Evolutionary conservation across 2,888 invertebrate species (phyloP).

Genomic region (Perizoma affinitatum): DNA sequence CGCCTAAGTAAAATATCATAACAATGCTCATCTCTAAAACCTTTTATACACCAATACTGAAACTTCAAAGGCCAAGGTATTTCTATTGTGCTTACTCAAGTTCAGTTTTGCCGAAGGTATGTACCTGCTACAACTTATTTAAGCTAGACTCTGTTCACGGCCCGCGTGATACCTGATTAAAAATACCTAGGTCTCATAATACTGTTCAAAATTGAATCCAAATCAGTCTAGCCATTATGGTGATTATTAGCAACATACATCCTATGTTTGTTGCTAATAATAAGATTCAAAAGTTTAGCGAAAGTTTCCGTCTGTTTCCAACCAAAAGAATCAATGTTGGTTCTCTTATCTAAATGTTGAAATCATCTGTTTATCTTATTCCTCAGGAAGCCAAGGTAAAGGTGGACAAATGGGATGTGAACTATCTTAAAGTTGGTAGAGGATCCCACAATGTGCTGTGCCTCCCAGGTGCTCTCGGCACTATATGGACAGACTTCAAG

Average conservation of each 20-base stretch:
- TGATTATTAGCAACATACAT: too few relatives aligned
- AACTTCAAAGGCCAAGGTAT: conserved; percentile 17
- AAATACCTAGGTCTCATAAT: too few relatives aligned
- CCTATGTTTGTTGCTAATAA: too few relatives aligned
- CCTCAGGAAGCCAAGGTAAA: conserved; percentile 86
- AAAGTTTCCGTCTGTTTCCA: too few relatives aligned
- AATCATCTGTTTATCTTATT: neutral
- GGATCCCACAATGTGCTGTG: conserved; percentile 86
- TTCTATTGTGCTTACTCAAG: conserved; percentile 19
- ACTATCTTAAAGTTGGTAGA: conserved; percentile 84
- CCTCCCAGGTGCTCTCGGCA: conserved; percentile 92
- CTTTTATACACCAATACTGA: conserved; percentile 13
- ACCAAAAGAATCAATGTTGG: too few relatives aligned
- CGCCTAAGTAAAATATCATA: neutral
- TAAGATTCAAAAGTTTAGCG: too few relatives aligned
- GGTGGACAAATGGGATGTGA: conserved; percentile 83
- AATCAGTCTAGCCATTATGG: too few relatives aligned
- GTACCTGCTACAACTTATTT: neutral
- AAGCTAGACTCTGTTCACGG: too few relatives aligned
- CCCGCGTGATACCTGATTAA: too few relatives aligned
- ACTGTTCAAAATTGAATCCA: too few relatives aligned
- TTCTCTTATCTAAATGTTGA: too few relatives aligned
- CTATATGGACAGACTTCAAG: conserved; percentile 92
- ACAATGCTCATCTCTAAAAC: conserved; percentile 23
- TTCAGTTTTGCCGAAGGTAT: conserved; percentile 18